Conservation (phyloP, 2,888 invertebrate species). For the Scaptodrosophila latifasciaeformis region DNA sequence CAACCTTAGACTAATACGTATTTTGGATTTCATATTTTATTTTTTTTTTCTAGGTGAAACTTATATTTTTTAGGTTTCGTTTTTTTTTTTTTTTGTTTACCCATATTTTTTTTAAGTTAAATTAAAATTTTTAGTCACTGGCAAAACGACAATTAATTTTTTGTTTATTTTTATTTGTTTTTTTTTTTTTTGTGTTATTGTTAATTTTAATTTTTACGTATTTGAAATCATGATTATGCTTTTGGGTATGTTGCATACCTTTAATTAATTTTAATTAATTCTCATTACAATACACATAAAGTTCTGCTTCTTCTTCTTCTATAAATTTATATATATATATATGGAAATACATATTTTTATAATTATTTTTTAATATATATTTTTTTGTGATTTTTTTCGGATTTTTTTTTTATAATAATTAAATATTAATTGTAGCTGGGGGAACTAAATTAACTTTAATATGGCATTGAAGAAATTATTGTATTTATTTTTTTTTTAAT, state of each 20-base stretch:
- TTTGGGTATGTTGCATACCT: conserved; percentile 69
- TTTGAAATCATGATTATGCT: conserved; percentile 69
- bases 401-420: conserved; percentile 13
- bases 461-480: conserved; percentile 65
- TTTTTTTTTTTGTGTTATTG: conserved; percentile 19
- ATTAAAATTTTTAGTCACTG: conserved; percentile 65
- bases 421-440: conserved; percentile 22
- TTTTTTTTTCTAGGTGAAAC: not conserved
- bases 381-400: conserved; percentile 24
- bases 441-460: conserved; percentile 55
- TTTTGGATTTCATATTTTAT: conserved; percentile 61
- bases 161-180: conserved; percentile 21
- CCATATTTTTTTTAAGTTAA: conserved; percentile 19
- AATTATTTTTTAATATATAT: not conserved
- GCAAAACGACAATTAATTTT: conserved; percentile 58
- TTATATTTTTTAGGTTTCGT: conserved; percentile 6
- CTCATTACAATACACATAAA: conserved; percentile 45
- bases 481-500: conserved; percentile 37
- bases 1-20: conserved; percentile 75
- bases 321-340: conserved; percentile 19
- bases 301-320: conserved; percentile 10
- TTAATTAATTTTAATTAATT: conserved; percentile 19
- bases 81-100: conserved; percentile 18
- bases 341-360: conserved; percentile 57
- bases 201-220: conserved; percentile 58